Percentiles rank a stretch among this genome's conserved stretches.
phyloP scores from a whole-genome alignment of 2,113 vertebrate species.

The Pterocles orientalis region DNA sequence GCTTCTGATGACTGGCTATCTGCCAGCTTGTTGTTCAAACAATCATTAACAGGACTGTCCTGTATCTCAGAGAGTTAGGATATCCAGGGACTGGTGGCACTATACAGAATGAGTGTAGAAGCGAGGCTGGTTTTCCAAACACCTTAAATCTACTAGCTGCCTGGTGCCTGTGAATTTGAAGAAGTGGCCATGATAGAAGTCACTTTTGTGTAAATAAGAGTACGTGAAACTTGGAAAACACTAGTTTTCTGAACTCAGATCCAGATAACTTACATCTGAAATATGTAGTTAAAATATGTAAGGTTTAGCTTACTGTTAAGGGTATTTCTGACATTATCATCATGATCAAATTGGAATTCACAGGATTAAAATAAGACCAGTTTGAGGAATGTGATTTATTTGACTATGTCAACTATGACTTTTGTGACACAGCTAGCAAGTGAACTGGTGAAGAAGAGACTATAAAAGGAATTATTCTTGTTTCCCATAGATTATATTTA shows the following conservation, averaged over 20 bases:
- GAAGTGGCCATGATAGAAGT: neutral
- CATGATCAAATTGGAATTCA: neutral
- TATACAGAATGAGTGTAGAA: neutral
- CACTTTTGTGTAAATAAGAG: neutral
- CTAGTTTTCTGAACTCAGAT: neutral
- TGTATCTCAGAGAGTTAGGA: conserved; percentile 17
- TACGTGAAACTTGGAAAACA: neutral
- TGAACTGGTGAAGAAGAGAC: fast-evolving
- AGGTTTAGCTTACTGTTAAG: neutral
- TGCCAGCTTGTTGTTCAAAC: conserved; percentile 20
- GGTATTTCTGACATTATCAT: neutral
- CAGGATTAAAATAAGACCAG: neutral
- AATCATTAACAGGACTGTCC: neutral
- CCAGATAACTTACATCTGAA: neutral
- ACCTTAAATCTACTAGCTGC: conserved; percentile 35
- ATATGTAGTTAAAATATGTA: neutral
- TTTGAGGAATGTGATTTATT: neutral
- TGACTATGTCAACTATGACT: neutral
- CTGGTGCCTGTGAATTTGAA: neutral
- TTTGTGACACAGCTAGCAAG: neutral
- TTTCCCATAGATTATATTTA: neutral
- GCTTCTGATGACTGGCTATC: neutral
- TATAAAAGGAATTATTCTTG: neutral
- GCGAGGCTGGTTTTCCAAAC: neutral
- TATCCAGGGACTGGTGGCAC: neutral